These are phyloP conservation scores for Sphenopsis melanotis DNA, from an alignment of 2,797 vertebrate genomes.

Conservation along the genomic window DNA sequence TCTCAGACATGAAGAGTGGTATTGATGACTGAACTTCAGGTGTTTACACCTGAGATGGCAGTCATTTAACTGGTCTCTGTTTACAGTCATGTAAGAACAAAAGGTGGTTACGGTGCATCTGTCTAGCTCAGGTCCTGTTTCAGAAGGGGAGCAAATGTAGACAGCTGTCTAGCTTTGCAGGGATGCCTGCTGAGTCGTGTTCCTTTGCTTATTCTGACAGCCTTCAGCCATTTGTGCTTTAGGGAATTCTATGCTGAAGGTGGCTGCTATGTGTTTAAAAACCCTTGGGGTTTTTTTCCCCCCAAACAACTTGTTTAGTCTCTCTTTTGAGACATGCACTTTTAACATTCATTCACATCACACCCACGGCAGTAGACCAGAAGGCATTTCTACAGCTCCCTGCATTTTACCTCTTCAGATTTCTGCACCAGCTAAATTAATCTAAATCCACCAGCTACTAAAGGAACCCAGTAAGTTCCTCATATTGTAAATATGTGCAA, in stretches of 20 bases:
- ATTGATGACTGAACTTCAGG: neutral
- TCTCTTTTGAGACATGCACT: neutral
- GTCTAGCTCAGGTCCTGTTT: neutral
- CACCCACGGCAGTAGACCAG: neutral
- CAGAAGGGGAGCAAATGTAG: neutral
- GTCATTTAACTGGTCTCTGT: neutral
- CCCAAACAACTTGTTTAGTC: neutral
- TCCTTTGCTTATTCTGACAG: neutral
- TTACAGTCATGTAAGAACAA: neutral
- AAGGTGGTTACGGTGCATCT: neutral
- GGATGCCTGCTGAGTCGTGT: accelerated
- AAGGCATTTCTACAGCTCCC: neutral
- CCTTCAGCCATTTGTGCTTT: neutral
- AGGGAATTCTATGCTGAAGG: neutral
- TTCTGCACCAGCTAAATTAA: neutral
- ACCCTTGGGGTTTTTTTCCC: neutral
- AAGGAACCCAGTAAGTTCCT: neutral
- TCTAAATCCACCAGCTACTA: neutral
- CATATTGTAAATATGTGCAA: neutral
- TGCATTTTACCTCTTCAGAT: neutral
- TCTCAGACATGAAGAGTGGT: neutral
- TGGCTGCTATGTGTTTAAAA: neutral
- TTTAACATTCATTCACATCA: neutral
- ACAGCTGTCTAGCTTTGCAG: neutral
- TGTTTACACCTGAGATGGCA: neutral